Evolutionary conservation across 2,797 vertebrate genomes (phyloP).

Genomic region (Phoebastria nigripes): DNA sequence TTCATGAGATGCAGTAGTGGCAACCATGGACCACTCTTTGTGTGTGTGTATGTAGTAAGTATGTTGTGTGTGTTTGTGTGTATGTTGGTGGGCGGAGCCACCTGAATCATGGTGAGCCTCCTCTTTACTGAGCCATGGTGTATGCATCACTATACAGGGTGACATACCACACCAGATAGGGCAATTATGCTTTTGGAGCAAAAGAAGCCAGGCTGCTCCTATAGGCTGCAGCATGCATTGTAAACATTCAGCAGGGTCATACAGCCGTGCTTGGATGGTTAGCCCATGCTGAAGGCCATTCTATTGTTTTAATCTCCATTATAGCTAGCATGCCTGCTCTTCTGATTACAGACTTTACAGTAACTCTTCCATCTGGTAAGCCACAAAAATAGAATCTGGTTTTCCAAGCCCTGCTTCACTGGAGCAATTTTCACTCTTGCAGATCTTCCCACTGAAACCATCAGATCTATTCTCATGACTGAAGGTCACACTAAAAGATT

Average conservation of each 20-base stretch:
- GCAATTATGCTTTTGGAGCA: not conserved
- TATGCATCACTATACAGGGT: not conserved
- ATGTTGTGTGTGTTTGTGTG: not conserved
- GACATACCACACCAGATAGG: not conserved
- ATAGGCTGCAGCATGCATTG: not conserved
- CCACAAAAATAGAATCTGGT: not conserved
- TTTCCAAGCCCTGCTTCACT: not conserved
- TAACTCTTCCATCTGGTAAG: not conserved
- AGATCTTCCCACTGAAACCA: not conserved
- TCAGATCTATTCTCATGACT: not conserved
- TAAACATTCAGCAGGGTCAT: not conserved
- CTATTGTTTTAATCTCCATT: not conserved
- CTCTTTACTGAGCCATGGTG: not conserved
- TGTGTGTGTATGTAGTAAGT: not conserved
- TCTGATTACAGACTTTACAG: not conserved
- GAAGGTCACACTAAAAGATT: not conserved
- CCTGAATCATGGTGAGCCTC: not conserved
- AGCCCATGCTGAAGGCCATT: not conserved
- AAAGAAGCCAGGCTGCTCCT: not conserved
- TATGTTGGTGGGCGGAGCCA: not conserved
- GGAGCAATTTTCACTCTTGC: not conserved
- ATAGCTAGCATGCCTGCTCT: not conserved
- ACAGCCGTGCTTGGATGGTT: not conserved
- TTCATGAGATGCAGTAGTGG: not conserved
- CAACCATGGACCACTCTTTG: not conserved